Percentiles rank a stretch among this genome's conserved stretches.
Conservation (phyloP, 2,888 invertebrate species). For the Leptinotarsa juncta region DNA sequence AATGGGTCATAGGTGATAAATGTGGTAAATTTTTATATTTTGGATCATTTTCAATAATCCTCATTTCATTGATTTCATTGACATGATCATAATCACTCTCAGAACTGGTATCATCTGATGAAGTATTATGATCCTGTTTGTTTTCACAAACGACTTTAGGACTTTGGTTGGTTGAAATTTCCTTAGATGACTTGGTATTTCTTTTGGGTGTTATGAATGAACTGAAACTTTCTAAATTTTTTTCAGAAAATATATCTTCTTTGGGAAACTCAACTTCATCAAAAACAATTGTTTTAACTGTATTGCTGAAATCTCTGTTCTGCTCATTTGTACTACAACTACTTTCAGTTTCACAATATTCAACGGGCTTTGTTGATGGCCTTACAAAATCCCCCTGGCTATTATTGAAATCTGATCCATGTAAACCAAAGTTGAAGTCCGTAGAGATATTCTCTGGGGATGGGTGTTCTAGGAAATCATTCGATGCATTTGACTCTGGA, state of each 20-base stretch:
- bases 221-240: slow-evolving; percentile 58
- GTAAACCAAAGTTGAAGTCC: slow-evolving; percentile 58
- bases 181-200: slow-evolving; percentile 24
- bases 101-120: slow-evolving; percentile 55
- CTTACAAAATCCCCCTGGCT: slow-evolving; percentile 48
- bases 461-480: slow-evolving; percentile 56
- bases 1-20: slow-evolving; percentile 50
- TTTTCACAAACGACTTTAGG: not conserved
- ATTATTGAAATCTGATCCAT: slow-evolving; percentile 56
- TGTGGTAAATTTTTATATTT: slow-evolving; percentile 49
- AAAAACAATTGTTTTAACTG: slow-evolving; percentile 57
- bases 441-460: slow-evolving; percentile 43
- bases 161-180: not conserved
- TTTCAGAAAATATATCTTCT: slow-evolving; percentile 56
- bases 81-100: slow-evolving; percentile 57
- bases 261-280: slow-evolving; percentile 59
- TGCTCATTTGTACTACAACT: slow-evolving; percentile 55
- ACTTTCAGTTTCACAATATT: slow-evolving; percentile 60
- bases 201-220: slow-evolving; percentile 57
- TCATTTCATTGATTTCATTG: not conserved
- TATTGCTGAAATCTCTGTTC: slow-evolving; percentile 45
- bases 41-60: slow-evolving; percentile 27
- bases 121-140: slow-evolving; percentile 30
- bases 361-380: slow-evolving; percentile 46
- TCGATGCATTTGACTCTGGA: slow-evolving; percentile 49